Evolutionary conservation across 1,140 invertebrate genomes (phyloP), one percentile per base, ranked within the genome.

Genomic region (Drosophila sp.): DNA sequence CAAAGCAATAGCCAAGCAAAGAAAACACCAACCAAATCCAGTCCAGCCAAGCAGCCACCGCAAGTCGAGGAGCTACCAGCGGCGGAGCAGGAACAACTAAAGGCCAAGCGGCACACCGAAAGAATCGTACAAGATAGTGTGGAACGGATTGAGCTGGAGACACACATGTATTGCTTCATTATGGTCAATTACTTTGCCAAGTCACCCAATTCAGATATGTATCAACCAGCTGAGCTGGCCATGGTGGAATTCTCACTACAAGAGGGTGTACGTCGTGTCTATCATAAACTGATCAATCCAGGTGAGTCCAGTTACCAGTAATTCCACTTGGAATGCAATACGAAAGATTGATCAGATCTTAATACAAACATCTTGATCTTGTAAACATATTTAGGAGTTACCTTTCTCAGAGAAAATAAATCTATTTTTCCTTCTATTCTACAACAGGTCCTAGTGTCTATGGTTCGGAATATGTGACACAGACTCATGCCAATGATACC

Each of bases 101-200:
- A 32, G 4, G 29, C 8, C 40, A 58, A 4, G 11, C 8, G 7
- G 6, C 33, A 71, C 50, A 61, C 41, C 10, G 35, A 66, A 0
- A 25, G 25, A 0, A 32, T 71, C 0, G 70, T 71, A 11, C 30
- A n/a, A 1, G 11, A 54, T 4, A 60, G 70, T n/a, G 47, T 56
- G 3, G 23, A 68, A 7, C 30, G 23, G 1, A 8, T 35, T 1
- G 25, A 38, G 8, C 11, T 73, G 10, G 33, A 54, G 4, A 60
- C n/a, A 2, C 29, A 61, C 25, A 40, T n/a, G 11, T 73, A 64
- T 64, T 77, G 32, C 25, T 79, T 79, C 29, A 2, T 79, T 23
- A 67, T 67, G 63, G 67, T 71, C 2, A 75, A 79, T 33, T 75
- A 62, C 25, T 71, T 76, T 47, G 56, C 57, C 10, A 67, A 71